Conservation (phyloP, 1,140 invertebrate species). For the Hyposmocoma kahamanoa region DNA sequence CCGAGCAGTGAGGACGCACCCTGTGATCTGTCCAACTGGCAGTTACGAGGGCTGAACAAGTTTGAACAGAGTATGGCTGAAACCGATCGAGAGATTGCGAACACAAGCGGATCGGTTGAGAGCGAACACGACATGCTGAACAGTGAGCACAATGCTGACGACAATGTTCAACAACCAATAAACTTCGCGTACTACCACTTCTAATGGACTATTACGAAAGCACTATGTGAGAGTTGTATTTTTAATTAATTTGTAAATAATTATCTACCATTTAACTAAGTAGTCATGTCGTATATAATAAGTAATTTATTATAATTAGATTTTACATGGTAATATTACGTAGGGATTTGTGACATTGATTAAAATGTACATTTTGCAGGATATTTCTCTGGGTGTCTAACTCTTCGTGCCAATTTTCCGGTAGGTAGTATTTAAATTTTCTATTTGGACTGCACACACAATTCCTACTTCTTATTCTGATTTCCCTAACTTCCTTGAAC, state of each 20-base stretch:
- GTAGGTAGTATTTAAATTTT: neutral
- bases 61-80: conserved; percentile 17
- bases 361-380: conserved; percentile 32
- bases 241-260: conserved; percentile 43
- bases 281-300: conserved; percentile 14
- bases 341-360: conserved; percentile 14
- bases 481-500: no score
- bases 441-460: neutral
- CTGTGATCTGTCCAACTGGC: conserved; percentile 57
- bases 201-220: conserved; percentile 35
- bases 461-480: no score
- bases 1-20: conserved; percentile 29
- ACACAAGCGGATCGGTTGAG: conserved; percentile 35
- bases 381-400: no score
- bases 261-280: conserved; percentile 12
- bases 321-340: conserved; percentile 42
- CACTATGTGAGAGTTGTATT: conserved; percentile 13
- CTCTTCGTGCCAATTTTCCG: conserved; percentile 36
- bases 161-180: conserved; percentile 48
- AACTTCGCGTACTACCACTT: conserved; percentile 69
- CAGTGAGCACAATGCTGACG: conserved; percentile 19
- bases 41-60: conserved; percentile 12
- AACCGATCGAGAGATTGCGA: conserved; percentile 23
- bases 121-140: conserved; percentile 36
- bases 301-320: conserved; percentile 53